phyloP scores from a whole-genome alignment of 1,140 invertebrate species.

The Mizuhopecten yessoensis region DNA sequence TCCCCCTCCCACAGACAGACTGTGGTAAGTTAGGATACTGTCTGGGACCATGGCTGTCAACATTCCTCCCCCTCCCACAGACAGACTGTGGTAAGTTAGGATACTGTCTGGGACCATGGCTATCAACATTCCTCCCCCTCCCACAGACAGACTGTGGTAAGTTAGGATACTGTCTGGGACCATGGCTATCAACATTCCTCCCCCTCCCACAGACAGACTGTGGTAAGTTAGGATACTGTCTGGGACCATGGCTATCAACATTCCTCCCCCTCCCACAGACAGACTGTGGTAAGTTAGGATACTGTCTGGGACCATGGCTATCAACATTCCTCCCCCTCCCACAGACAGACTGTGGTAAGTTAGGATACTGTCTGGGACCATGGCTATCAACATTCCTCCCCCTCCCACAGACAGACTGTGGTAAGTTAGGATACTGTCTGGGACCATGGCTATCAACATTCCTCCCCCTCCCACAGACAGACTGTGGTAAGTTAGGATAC shows the following conservation, averaged over 20 bases:
- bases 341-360: constrained; percentile 95
- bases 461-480: constrained; percentile 96
- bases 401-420: constrained; percentile 95
- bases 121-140: constrained; percentile 97
- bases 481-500: constrained; percentile 89
- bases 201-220: constrained; percentile 95
- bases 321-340: constrained; percentile 98
- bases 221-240: constrained; percentile 88
- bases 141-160: constrained; percentile 94
- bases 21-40: constrained; percentile 90
- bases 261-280: too few relatives aligned
- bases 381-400: constrained; percentile 96
- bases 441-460: constrained; percentile 94
- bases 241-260: too few relatives aligned
- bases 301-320: constrained; percentile 91
- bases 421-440: constrained; percentile 92
- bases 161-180: constrained; percentile 92
- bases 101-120: constrained; percentile 88
- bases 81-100: constrained; percentile 95
- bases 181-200: constrained; percentile 95
- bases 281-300: constrained; percentile 93
- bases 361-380: constrained; percentile 56
- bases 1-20: constrained; percentile 80
- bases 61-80: constrained; percentile 95
- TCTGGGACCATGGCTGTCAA: constrained; percentile 90